Evolutionary conservation across 2,113 vertebrate genomes (phyloP).

Genomic region (Willisornis vidua): DNA sequence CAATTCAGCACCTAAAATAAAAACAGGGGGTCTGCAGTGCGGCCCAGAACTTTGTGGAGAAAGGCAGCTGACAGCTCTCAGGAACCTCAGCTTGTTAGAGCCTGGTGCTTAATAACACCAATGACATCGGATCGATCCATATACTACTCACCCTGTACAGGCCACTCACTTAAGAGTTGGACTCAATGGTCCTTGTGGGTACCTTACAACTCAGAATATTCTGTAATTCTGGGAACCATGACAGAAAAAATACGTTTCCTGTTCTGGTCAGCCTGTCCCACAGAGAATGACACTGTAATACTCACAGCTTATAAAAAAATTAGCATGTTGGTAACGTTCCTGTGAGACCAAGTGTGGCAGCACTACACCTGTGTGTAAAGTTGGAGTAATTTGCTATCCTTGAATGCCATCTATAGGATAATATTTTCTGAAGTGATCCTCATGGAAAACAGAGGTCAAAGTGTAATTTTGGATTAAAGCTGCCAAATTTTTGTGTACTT

Average conservation of each 20-base stretch:
- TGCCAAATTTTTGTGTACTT: not conserved
- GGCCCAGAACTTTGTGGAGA: not conserved
- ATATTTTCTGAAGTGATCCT: not conserved
- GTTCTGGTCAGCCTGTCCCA: not conserved
- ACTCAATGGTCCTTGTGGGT: not conserved
- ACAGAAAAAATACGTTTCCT: not conserved
- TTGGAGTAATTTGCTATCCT: conserved; percentile 32
- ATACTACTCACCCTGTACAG: not conserved
- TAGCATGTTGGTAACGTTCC: not conserved
- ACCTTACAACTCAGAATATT: not conserved
- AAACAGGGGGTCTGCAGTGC: not conserved
- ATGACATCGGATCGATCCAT: not conserved
- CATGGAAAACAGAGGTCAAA: not conserved
- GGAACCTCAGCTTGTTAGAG: not conserved
- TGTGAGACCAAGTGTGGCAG: not conserved
- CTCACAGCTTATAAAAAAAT: not conserved
- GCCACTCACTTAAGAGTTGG: not conserved
- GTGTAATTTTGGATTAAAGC: not conserved
- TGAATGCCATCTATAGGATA: conserved; percentile 68
- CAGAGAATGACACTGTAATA: not conserved
- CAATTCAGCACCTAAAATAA: not conserved
- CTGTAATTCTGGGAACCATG: not conserved
- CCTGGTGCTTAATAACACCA: not conserved
- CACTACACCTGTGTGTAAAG: not conserved
- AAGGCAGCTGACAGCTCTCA: not conserved